These are phyloP conservation scores for Myotis pilosus DNA, from an alignment of 2,797 vertebrate genomes.

Conservation along the genomic window DNA sequence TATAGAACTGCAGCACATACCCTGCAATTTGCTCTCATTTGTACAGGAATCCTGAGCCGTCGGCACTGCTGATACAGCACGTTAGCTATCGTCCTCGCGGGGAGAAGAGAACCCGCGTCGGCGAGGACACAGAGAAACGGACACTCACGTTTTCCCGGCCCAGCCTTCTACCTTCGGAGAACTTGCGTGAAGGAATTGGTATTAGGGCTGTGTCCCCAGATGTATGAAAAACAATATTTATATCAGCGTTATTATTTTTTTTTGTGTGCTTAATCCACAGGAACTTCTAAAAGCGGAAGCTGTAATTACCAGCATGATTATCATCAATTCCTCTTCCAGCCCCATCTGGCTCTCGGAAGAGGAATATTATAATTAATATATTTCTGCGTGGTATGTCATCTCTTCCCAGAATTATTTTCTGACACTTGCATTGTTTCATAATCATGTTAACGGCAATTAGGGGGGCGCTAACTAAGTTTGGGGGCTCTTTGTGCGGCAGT, in stretches of 20 bases:
- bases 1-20: neutral
- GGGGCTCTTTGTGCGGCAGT: neutral
- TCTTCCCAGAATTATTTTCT: slow-evolving; percentile 72
- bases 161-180: slow-evolving; percentile 49
- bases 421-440: slow-evolving; percentile 67
- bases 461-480: slow-evolving; percentile 48
- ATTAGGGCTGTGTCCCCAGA: slow-evolving; percentile 42
- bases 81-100: neutral
- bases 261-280: slow-evolving; percentile 58
- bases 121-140: neutral
- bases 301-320: slow-evolving; percentile 70
- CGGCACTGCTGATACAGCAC: neutral
- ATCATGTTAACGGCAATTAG: slow-evolving; percentile 69
- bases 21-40: slow-evolving; percentile 32
- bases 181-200: slow-evolving; percentile 56
- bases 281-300: slow-evolving; percentile 75
- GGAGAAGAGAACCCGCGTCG: neutral
- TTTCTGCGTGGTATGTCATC: slow-evolving; percentile 67
- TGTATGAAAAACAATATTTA: slow-evolving; percentile 75
- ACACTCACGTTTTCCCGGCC: neutral
- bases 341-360: slow-evolving; percentile 73
- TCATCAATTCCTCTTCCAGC: slow-evolving; percentile 63
- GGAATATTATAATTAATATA: slow-evolving; percentile 77
- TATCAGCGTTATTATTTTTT: slow-evolving; percentile 59
- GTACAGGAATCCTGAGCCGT: neutral